Conservation (phyloP, 1,140 invertebrate genomes). For the Achatina immaculata region DNA sequence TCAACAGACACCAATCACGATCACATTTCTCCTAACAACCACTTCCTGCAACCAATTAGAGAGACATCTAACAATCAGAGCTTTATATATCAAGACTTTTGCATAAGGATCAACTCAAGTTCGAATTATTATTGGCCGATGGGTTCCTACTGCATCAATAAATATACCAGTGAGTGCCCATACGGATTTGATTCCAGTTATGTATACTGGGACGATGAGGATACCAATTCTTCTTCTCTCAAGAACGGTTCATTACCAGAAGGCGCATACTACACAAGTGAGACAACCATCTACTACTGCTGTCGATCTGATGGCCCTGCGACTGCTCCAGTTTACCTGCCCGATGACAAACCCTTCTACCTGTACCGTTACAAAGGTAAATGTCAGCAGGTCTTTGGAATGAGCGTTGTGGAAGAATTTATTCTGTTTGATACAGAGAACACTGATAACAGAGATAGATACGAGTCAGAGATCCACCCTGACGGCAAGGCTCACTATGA, state of each 20-base stretch:
- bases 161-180: not conserved
- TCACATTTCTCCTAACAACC: not conserved
- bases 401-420: not conserved
- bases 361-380: not conserved
- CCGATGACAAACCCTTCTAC: not conserved
- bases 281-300: not conserved
- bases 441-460: not conserved
- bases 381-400: not conserved
- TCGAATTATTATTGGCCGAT: not conserved
- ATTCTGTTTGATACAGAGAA: not conserved
- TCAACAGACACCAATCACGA: slow-evolving; percentile 4
- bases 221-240: not conserved
- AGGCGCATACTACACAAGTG: not conserved
- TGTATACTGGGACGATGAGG: not conserved
- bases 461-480: not conserved
- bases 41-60: not conserved
- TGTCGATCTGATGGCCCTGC: slow-evolving; percentile 4
- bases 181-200: not conserved
- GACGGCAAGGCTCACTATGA: not conserved
- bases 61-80: not conserved
- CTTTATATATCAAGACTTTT: slow-evolving; percentile 2
- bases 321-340: not conserved
- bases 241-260: not conserved
- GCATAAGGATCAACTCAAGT: not conserved
- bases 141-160: slow-evolving; percentile 10